Evolutionary conservation across 2,797 vertebrate species (phyloP), one percentile per base, ranked within the genome.

Genomic region (Eulemur coronatus): DNA sequence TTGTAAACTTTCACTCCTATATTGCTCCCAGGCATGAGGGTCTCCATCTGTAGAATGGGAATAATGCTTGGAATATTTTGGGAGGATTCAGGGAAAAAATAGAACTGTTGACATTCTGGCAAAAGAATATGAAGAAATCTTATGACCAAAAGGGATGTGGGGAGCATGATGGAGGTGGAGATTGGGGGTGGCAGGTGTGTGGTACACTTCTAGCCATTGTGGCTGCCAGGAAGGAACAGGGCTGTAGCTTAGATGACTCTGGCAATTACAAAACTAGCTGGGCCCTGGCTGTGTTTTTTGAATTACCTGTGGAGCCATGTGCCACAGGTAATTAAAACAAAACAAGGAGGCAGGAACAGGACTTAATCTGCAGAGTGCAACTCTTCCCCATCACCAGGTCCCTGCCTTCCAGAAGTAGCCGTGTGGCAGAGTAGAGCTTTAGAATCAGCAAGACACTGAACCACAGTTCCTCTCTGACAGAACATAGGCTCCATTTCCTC

Each of bases 41-140:
- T 96, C 81, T 96, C 70, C 28, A 6, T n/a, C 63, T 50, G 30
- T 26, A 59, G 26, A 38, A 75, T 30, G 28, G 72, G 28, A 85
- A 28, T 63, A 88, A 91, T 14, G 18, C 28, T 84, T 55, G 46
- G 24, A 81, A 55, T 14, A 33, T 48, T 55, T 33, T 0, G 38
- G 41, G 52, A 57, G 20, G 30, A 89, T 41, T n/a, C 72, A 5
- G 80, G 69, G 38, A 33, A 17, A 18, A 88, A 84, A 50, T 17
- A 52, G 59, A 92, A 67, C 38, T 57, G 14, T 10, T 59, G 30
- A 10, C 4, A 24, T 63, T 70, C 41, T 50, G 10, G 28, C 41
- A 35, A 80, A 14, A 81, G 17, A 84, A 30, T 5, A 4, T 80
- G 17, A 80, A 7, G 24, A 95, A n/a, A 72, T 57, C 22, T 79